Percentiles rank a stretch among this genome's conserved stretches.
phyloP scores from a whole-genome alignment of 2,888 invertebrate genomes.

The Drosophila buzzatii region DNA sequence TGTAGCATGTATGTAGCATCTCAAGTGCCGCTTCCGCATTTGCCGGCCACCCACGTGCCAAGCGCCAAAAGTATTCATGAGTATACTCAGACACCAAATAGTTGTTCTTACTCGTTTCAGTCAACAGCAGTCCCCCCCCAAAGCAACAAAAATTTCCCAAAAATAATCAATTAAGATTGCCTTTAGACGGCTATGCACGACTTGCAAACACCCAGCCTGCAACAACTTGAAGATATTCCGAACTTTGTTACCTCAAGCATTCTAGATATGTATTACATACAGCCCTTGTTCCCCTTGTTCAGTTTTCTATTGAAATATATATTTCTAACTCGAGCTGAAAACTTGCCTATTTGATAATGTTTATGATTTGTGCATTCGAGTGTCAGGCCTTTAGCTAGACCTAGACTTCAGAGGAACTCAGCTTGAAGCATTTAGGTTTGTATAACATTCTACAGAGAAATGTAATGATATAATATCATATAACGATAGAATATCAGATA shows the following conservation, averaged over 20 bases:
- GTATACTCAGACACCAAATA: slow-evolving; percentile 13
- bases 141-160: slow-evolving; percentile 6
- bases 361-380: neutral
- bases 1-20: slow-evolving; percentile 25
- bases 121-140: slow-evolving; percentile 18
- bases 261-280: neutral
- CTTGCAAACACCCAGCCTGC: neutral
- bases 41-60: slow-evolving; percentile 65
- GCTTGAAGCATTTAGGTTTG: too few species aligned
- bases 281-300: neutral
- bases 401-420: too few species aligned
- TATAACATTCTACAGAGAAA: too few species aligned
- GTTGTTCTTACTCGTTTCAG: slow-evolving; percentile 11
- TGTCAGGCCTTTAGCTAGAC: too few species aligned
- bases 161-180: slow-evolving; percentile 17
- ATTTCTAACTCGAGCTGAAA: neutral
- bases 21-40: slow-evolving; percentile 71
- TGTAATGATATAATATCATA: too few species aligned
- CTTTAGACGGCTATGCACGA: neutral
- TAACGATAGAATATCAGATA: neutral
- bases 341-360: neutral
- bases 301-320: neutral
- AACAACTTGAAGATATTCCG: neutral
- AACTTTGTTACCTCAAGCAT: neutral
- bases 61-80: slow-evolving; percentile 31